phyloP scores from a whole-genome alignment of 1,140 invertebrate species.

The Rhagoletis zephyria region DNA sequence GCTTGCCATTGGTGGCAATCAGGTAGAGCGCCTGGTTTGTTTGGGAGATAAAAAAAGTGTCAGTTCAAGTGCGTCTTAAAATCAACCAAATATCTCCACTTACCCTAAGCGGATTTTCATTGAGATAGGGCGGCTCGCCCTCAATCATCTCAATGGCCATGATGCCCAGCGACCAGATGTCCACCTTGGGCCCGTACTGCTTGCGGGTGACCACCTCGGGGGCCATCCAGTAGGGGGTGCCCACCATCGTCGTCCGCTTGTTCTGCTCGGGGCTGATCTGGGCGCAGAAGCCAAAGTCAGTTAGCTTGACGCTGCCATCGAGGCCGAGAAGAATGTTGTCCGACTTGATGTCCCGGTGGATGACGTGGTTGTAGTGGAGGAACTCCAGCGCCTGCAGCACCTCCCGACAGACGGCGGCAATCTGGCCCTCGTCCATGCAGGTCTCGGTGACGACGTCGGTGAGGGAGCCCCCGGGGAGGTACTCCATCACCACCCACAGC shows the following conservation, averaged over 20 bases:
- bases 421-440: conserved; percentile 99
- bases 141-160: conserved; percentile 99
- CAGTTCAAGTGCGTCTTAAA: no score
- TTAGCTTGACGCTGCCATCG: conserved; percentile 98
- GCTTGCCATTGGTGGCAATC: conserved; percentile 99
- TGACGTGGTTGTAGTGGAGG: conserved; percentile 97
- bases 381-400: conserved; percentile 98
- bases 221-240: conserved; percentile 89
- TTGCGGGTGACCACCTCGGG: conserved; percentile 94
- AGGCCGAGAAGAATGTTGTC: conserved; percentile 99
- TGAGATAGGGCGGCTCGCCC: conserved; percentile 98
- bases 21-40: conserved; percentile 97
- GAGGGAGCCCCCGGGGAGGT: conserved; percentile 96
- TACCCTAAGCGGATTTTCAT: conserved; percentile 97
- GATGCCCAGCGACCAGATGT: conserved; percentile 97
- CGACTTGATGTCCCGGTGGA: conserved; percentile 98
- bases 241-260: conserved; percentile 99
- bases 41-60: no score
- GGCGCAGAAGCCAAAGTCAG: conserved; percentile 99
- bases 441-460: conserved; percentile 99
- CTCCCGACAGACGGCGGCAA: conserved; percentile 97
- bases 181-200: conserved; percentile 92
- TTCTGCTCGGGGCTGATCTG: conserved; percentile 99
- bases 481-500: conserved; percentile 98
- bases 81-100: no score